Percentiles rank a stretch among this genome's conserved stretches.
Evolutionary conservation across 2,888 invertebrate species (phyloP).

Genomic region (Zaprionus obscuricornis): DNA sequence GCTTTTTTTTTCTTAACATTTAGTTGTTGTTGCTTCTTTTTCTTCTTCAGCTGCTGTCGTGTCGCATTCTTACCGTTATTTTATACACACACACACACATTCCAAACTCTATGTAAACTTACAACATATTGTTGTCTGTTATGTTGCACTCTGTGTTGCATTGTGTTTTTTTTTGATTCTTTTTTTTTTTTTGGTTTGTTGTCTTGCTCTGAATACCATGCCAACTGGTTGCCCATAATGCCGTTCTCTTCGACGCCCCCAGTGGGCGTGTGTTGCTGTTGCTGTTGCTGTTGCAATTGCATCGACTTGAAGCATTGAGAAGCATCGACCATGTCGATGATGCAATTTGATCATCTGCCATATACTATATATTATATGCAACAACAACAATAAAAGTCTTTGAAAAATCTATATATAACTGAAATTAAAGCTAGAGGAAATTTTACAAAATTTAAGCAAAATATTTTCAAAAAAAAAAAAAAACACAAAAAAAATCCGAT

Average conservation of each 20-base stretch:
- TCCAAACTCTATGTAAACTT: constrained; percentile 19
- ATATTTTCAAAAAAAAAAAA: too few relatives aligned
- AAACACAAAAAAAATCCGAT: too few relatives aligned
- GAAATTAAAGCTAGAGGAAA: too few relatives aligned
- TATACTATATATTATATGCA: too few relatives aligned
- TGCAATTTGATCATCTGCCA: constrained; percentile 53
- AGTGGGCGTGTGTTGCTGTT: background rate
- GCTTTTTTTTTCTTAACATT: too few relatives aligned
- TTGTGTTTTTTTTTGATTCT: constrained; percentile 43
- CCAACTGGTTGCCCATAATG: background rate
- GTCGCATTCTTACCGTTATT: constrained; percentile 56
- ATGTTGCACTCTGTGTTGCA: constrained; percentile 19
- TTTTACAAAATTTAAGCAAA: too few relatives aligned
- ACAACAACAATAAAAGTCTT: too few relatives aligned
- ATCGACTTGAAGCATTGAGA: constrained; percentile 35
- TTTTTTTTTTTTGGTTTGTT: constrained; percentile 40
- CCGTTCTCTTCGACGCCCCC: constrained; percentile 7
- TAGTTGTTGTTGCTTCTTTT: constrained; percentile 13
- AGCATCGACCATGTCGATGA: constrained; percentile 58
- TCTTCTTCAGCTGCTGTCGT: constrained; percentile 16
- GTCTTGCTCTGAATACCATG: constrained; percentile 81
- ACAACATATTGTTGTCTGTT: constrained; percentile 1
- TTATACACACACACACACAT: constrained; percentile 7
- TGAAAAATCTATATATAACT: too few relatives aligned
- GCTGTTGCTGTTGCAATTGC: constrained; percentile 36